These are phyloP conservation scores for Latrodectus hesperus DNA, from an alignment of 2,888 invertebrate species.

Conservation along the genomic window DNA sequence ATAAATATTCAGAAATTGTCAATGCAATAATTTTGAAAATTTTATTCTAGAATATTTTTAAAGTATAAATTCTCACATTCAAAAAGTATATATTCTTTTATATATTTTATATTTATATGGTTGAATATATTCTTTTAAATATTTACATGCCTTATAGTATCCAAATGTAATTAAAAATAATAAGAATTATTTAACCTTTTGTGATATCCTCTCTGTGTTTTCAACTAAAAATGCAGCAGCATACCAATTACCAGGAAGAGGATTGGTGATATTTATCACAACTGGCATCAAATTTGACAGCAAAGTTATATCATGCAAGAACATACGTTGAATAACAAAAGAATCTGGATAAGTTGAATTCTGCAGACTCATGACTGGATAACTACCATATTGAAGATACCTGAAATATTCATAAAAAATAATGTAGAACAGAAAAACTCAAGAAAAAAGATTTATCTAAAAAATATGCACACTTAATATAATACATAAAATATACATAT, in stretches of 20 bases:
- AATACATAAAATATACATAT: too few species aligned
- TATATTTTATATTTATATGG: too few species aligned
- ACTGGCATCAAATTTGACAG: slow-evolving; percentile 72
- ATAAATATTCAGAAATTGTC: too few species aligned
- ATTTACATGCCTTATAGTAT: too few species aligned
- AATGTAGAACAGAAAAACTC: too few species aligned
- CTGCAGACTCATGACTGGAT: slow-evolving; percentile 88
- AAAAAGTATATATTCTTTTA: too few species aligned
- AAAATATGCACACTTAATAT: too few species aligned
- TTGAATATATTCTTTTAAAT: too few species aligned
- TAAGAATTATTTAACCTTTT: slow-evolving; percentile 70
- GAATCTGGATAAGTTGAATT: slow-evolving; percentile 84
- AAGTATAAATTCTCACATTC: too few species aligned
- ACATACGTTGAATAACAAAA: slow-evolving; percentile 73
- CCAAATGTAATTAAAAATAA: neutral
- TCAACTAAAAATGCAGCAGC: slow-evolving; percentile 78
- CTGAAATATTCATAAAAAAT: slow-evolving; percentile 75
- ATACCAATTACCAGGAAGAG: slow-evolving; percentile 75
- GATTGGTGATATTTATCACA: slow-evolving; percentile 72
- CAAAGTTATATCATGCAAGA: slow-evolving; percentile 72
- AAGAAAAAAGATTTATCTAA: too few species aligned
- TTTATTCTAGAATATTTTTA: too few species aligned
- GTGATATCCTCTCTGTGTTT: slow-evolving; percentile 72
- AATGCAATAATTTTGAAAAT: too few species aligned
- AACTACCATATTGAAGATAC: slow-evolving; percentile 86